phyloP scores from a whole-genome alignment of 2,797 vertebrate species.

The Chiloscyllium punctatum region DNA sequence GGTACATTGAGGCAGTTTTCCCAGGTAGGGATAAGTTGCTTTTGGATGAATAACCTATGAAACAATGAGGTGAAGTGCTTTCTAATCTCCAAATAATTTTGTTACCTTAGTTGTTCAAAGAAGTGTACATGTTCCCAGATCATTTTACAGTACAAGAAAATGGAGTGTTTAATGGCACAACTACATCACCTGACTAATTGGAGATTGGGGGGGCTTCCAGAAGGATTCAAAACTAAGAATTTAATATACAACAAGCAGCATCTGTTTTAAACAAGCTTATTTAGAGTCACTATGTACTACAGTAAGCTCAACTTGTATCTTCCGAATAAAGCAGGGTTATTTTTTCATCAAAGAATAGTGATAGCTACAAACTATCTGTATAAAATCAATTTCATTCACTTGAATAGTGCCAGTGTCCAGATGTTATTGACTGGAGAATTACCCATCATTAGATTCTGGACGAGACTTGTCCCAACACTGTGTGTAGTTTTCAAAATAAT shows the following conservation, averaged over 20 bases:
- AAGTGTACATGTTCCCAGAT: not conserved
- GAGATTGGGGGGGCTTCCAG: not conserved
- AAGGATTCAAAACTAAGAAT: not conserved
- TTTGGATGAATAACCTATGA: not conserved
- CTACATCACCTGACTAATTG: not conserved
- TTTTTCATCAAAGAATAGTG: not conserved
- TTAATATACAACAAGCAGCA: not conserved
- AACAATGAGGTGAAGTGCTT: not conserved
- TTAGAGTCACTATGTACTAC: not conserved
- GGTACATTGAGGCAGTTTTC: conserved; percentile 95
- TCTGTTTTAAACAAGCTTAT: not conserved
- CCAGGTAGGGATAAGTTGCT: conserved; percentile 65
- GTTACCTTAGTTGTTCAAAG: not conserved
- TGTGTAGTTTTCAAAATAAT: not conserved
- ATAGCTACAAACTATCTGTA: not conserved
- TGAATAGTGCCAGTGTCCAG: not conserved
- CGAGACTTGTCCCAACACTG: not conserved
- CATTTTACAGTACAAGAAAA: too few species aligned
- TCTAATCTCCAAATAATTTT: not conserved
- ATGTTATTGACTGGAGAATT: not conserved
- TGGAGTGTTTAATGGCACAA: not conserved
- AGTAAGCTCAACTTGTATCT: not conserved
- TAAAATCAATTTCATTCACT: not conserved
- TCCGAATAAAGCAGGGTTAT: not conserved
- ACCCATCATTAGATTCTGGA: not conserved